Percentiles rank a stretch among this genome's conserved stretches.
These are phyloP conservation scores for Anaspis maculata DNA, from an alignment of 2,888 invertebrate species.

Conservation along the genomic window DNA sequence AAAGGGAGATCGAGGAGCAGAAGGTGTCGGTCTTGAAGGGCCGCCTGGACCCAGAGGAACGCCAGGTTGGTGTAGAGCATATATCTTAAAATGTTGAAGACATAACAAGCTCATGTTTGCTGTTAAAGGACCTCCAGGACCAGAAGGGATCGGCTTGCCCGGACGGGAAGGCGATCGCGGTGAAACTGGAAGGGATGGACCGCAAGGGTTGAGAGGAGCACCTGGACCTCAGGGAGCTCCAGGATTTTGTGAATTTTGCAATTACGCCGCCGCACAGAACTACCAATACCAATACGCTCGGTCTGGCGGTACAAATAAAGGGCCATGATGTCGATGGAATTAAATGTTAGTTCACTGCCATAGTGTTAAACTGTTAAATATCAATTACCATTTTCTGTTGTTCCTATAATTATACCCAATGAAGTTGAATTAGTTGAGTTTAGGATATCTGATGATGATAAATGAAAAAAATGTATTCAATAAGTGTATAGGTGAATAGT, in stretches of 20 bases:
- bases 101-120: too few species aligned
- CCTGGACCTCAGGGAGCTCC: slow-evolving; percentile 58
- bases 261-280: slow-evolving; percentile 47
- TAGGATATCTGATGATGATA: too few species aligned
- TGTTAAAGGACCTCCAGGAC: slow-evolving; percentile 55
- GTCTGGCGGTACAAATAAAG: slow-evolving; percentile 50
- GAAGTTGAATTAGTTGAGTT: too few species aligned
- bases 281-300: slow-evolving; percentile 41
- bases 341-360: too few species aligned
- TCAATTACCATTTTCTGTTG: too few species aligned
- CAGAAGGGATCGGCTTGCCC: slow-evolving; percentile 52
- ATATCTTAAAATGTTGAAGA: neutral
- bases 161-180: slow-evolving; percentile 74
- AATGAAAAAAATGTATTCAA: too few species aligned
- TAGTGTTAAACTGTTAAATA: too few species aligned
- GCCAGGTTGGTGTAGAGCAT: slow-evolving; percentile 46
- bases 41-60: slow-evolving; percentile 62
- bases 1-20: slow-evolving; percentile 62
- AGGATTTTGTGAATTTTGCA: slow-evolving; percentile 58
- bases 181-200: slow-evolving; percentile 59
- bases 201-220: slow-evolving; percentile 45
- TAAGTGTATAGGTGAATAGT: too few species aligned
- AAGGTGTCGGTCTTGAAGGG: slow-evolving; percentile 68
- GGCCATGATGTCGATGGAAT: slow-evolving; percentile 35
- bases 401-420: too few species aligned